A percentile compares a stretch with the other conserved stretches of the same genome.
Evolutionary conservation across 2,113 vertebrate genomes (phyloP).

Genomic region (Nerophis ophidion): DNA sequence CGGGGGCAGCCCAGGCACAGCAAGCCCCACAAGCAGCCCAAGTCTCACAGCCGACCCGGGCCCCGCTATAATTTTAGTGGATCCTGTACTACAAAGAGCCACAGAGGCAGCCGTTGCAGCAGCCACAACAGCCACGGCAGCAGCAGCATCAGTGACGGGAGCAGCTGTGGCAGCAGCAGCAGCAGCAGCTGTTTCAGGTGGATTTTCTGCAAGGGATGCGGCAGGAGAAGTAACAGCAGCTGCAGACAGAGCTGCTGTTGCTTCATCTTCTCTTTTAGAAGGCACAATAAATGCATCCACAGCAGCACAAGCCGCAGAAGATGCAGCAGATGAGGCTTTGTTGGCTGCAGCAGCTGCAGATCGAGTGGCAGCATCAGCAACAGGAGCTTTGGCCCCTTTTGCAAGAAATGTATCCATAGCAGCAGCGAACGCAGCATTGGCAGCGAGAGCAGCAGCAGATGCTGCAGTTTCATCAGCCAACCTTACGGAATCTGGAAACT

Average conservation of each 20-base stretch:
- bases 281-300: background rate
- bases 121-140: background rate
- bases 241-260: background rate
- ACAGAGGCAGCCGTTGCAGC: background rate
- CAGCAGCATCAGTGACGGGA: background rate
- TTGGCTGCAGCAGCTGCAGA: background rate
- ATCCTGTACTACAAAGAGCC: background rate
- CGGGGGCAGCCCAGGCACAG: rapidly evolving
- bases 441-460: background rate
- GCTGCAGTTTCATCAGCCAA: background rate
- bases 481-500: background rate
- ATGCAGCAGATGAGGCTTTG: background rate
- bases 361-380: background rate
- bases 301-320: background rate
- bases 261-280: background rate
- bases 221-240: background rate
- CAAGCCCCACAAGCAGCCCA: too few species aligned
- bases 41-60: too few species aligned
- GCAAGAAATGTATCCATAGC: background rate
- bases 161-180: too few species aligned
- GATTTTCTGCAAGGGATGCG: background rate
- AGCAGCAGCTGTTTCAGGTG: background rate
- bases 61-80: background rate
- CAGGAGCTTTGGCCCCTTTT: background rate
- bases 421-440: background rate